Evolutionary conservation across 2,797 vertebrate genomes (phyloP), one percentile per base, ranked within the genome.

Genomic region (Phataginus tricuspis): DNA sequence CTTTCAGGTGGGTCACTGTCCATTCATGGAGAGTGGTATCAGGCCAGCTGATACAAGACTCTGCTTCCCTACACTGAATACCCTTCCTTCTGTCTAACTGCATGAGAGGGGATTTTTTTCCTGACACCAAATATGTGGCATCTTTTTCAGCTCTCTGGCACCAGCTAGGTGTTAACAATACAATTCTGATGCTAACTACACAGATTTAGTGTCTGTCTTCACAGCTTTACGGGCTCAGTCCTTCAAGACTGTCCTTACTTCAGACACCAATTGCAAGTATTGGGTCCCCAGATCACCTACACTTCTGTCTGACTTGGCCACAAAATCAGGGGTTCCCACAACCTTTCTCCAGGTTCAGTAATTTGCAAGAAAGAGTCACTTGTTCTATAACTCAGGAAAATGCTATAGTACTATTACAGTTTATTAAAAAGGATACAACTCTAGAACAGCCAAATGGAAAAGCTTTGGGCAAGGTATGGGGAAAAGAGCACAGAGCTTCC

Each of bases 41-140:
- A 19, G 63, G 69, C 90, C 74, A 42, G 87, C 61, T 64, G 7
- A 15, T 31, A 1, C 2, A 13, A 59, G 13, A 8, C 53, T 66
- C 51, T 42, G 68, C 39, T 27, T 6, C 5, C 45, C 7, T 0
- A 1, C 7, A 31, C 49, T 55, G 42, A 0, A 13, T 12, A 25
- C 2, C 45, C 29, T 23, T 13, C 9, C 25, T 51, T 34, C 34
- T 45, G 21, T 71, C 49, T 79, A 4, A 37, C 51, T 64, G 10
- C 85, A 34, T 5, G 25, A 45, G 29, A n/a, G 23, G 19, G 4
- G 7, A 11, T 55, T 59, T 64, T 49, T 84, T 57, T 85, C 25
- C 64, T 55, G 55, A 77, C 45, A 13, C 61, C 85, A 31, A 42
- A 37, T 75, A 16, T 31, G 7, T n/a, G 39, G 31, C 10, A 5